Evolutionary conservation across 2,797 vertebrate species (phyloP), one percentile per base, ranked within the genome.

Genomic region (Arremon brunneinucha): DNA sequence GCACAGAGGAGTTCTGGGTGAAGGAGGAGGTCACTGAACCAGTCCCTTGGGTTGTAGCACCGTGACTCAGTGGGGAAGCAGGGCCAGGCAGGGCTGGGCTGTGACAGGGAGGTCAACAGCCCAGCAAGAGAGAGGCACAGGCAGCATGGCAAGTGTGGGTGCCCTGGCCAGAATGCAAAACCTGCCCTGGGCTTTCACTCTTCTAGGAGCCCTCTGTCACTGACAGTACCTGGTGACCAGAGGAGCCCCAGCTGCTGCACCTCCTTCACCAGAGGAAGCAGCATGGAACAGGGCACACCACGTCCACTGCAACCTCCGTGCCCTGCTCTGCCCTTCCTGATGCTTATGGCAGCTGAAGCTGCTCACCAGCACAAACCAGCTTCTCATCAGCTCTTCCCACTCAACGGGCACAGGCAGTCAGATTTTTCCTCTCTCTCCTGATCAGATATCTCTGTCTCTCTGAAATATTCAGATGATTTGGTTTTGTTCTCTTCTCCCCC

Each of bases 391-490:
- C 69, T 53, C 72, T 90, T 59, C 74, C 81, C 34, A 17, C 53
- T 74, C 65, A 8, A 65, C 37, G 69, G 83, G 87, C 82, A 93
- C 72, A 55, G 53, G 75, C 72, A 94, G 62, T 26, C 59, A 74
- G 53, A 21, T 49, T 57, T 50, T 88, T 56, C 46, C 24, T n/a
- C 77, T 81, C 87, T 56, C 77, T 89, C 62, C 76, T 77, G 74
- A 80, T 94, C 85, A 90, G 93, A 87, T 94, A 89, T 71, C 87
- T 91, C 78, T 30, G 67, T 83, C 93, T 90, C 88, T 85, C 72
- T 85, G 91, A 96, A 95, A 95, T 88, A 97, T 90, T 94, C 93
- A 85, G 65, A 91, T 95, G 90, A 94, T 89, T 87, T 87, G 85
- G 95, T 94, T 92, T 95, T 90, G 90, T 94, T 91, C 75, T 84